Evolutionary conservation across 2,888 invertebrate genomes (phyloP), one percentile per base, ranked within the genome.

Genomic region (Apodemia hepburni): DNA sequence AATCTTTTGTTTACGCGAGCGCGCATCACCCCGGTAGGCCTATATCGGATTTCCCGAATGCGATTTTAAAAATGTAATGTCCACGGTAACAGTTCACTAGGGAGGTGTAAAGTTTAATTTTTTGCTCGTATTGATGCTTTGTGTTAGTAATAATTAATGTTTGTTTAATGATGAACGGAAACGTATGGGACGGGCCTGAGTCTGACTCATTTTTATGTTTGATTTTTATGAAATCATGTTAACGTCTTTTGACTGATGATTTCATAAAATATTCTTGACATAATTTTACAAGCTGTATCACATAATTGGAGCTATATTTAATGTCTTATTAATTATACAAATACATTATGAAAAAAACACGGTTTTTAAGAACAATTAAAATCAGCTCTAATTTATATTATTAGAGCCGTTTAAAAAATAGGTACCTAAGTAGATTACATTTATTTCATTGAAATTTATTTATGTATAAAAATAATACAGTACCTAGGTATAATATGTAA

Each of bases 51-150:
- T 77, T 76, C 78, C 74, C 70, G 79, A 81, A 87, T 84, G 82
- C 79, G 85, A 81, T 85, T 88, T 88, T 85, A 86, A 91, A 90
- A 90, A 89, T 87, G 82, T 87, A 89, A 91, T 87, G 85, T 79
- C 73, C 73, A 71, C 70, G 71, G 75, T 73, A 78, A 88, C 75
- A 75, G 78, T 76, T 74, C 87, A 72, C 81, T 76, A 78, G 90
- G 89, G 91, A 88, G 78, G 73, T 71, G 79, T 89, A 83, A 86
- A 87, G 75, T 85, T 84, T 77, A 84, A 81, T 85, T 82, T 87
- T 87, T 81, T 71, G 77, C 77, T 82, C 77, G 79, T 82, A 85
- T 84, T 81, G 81, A 76, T 75, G 82, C 77, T 83, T 85, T 86
- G 79, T 75, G 80, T 77, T 74, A 72, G 77, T 82, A 84, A 82